Percentiles rank a stretch among this genome's conserved stretches.
These are phyloP conservation scores for Gastrophryne carolinensis DNA, from an alignment of 2,797 vertebrate species.

Conservation along the genomic window DNA sequence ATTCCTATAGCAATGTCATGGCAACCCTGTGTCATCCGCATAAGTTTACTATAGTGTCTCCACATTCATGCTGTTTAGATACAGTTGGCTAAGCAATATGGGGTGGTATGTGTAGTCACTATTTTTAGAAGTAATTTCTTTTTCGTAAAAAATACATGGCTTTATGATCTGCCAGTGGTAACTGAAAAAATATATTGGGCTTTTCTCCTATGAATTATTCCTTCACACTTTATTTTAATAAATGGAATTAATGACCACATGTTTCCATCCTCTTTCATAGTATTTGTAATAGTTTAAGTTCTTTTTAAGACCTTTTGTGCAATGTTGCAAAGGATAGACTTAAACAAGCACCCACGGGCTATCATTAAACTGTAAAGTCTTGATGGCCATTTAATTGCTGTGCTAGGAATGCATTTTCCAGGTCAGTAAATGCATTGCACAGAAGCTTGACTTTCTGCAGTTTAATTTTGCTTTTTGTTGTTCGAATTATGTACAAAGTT, in stretches of 20 bases:
- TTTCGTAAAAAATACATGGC: not conserved
- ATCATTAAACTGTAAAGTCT: too few species aligned
- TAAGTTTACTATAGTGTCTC: constrained; percentile 3
- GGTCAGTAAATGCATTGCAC: too few species aligned
- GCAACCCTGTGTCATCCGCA: constrained; percentile 27
- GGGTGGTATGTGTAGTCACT: not conserved
- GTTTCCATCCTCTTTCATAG: not conserved
- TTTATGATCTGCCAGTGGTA: not conserved
- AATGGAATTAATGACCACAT: too few species aligned
- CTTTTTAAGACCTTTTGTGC: too few species aligned
- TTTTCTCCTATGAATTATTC: not conserved
- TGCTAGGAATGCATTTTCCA: too few species aligned
- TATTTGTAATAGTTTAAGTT: not conserved
- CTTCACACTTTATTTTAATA: too few species aligned
- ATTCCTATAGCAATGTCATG: constrained; percentile 46
- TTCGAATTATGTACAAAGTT: too few species aligned
- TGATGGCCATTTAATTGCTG: too few species aligned
- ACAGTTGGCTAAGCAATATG: not conserved
- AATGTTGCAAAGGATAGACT: too few species aligned
- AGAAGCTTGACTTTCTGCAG: too few species aligned
- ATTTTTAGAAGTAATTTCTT: constrained; percentile 1
- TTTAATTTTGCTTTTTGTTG: too few species aligned
- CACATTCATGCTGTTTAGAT: not conserved
- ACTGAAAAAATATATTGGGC: not conserved
- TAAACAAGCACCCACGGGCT: too few species aligned